Evolutionary conservation across 2,113 vertebrate genomes (phyloP).

Genomic region (Anseranas semipalmata): DNA sequence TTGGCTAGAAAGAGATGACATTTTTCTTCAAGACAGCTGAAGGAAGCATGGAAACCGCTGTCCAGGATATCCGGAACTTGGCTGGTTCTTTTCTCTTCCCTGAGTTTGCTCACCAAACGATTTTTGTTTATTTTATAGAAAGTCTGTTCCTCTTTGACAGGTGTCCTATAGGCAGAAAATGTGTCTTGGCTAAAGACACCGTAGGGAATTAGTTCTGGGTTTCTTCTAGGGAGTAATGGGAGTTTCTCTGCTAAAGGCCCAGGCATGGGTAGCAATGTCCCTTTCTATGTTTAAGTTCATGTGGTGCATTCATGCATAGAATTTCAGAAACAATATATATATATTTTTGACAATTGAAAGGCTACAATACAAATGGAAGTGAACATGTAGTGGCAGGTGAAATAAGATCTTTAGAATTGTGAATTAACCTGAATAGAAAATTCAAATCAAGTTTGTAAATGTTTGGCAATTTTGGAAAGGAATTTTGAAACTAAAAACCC

Average conservation of each 20-base stretch:
- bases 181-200: not conserved
- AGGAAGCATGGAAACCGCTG: slow-evolving; percentile 70
- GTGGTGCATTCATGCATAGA: not conserved
- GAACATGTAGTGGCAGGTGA: not conserved
- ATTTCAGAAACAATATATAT: not conserved
- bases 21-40: slow-evolving; percentile 77
- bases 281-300: not conserved
- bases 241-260: slow-evolving; percentile 27
- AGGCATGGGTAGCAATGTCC: not conserved
- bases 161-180: slow-evolving; percentile 60
- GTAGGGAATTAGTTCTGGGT: slow-evolving; percentile 48
- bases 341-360: not conserved
- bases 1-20: slow-evolving; percentile 64
- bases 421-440: not conserved
- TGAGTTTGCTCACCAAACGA: slow-evolving; percentile 51
- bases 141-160: slow-evolving; percentile 74
- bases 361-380: not conserved
- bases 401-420: not conserved
- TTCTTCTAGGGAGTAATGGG: slow-evolving; percentile 44
- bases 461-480: rapidly evolving
- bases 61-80: slow-evolving; percentile 81
- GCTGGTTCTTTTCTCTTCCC: slow-evolving; percentile 63
- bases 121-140: slow-evolving; percentile 75
- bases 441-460: not conserved
- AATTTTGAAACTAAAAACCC: not conserved